phyloP scores from a whole-genome alignment of 2,113 vertebrate species.

The Edolisoma coerulescens region DNA sequence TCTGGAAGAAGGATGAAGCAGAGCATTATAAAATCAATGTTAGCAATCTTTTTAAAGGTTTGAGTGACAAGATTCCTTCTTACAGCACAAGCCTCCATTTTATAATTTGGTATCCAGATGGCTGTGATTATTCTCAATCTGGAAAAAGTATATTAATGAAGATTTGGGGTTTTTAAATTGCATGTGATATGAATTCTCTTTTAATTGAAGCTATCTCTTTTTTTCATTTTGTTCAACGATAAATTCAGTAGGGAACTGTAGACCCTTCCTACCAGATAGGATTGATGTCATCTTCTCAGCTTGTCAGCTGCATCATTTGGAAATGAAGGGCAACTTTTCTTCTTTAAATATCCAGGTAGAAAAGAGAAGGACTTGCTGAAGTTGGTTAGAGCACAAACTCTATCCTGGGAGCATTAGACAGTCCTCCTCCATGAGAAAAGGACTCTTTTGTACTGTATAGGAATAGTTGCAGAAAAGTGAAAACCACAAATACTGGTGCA shows the following conservation, averaged over 20 bases:
- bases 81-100: conserved; percentile 3
- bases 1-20: not conserved
- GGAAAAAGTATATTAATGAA: conserved; percentile 42
- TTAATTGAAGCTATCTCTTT: not conserved
- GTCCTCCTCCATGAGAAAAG: not conserved
- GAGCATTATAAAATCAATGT: not conserved
- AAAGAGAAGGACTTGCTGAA: not conserved
- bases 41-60: conserved; percentile 4
- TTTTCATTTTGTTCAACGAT: not conserved
- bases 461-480: not conserved
- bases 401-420: not conserved
- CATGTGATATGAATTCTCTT: not conserved
- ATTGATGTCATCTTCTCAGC: not conserved
- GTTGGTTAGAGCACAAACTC: not conserved
- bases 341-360: not conserved
- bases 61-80: conserved; percentile 41
- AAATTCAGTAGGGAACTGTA: not conserved
- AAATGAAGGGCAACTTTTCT: not conserved
- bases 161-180: not conserved
- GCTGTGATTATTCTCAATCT: conserved; percentile 31
- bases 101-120: conserved; percentile 47
- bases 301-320: not conserved
- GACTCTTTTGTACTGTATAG: not conserved
- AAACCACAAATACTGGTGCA: not conserved
- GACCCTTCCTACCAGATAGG: not conserved